Percentiles rank a stretch among this genome's conserved stretches.
Evolutionary conservation across 2,113 vertebrate genomes (phyloP).

Genomic region (Sorex araneus): DNA sequence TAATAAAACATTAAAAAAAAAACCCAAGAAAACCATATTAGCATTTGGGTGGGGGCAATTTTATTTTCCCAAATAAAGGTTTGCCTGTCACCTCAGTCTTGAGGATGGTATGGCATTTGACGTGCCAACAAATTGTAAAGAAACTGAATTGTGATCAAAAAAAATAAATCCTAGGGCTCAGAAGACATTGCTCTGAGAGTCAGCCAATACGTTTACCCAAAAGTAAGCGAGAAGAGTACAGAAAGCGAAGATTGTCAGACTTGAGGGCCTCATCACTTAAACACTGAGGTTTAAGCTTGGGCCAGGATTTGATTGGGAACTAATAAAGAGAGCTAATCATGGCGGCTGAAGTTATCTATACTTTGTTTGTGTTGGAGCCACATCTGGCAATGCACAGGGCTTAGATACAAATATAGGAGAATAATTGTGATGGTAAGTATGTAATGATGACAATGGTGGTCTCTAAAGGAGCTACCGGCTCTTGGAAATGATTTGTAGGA

Average conservation of each 20-base stretch:
- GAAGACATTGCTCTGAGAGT: no score
- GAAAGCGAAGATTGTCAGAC: neutral
- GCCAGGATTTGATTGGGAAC: neutral
- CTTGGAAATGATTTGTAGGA: no score
- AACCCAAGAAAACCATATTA: slow-evolving; percentile 23
- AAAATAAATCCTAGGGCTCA: no score
- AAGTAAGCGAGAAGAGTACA: neutral
- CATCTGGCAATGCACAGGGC: accelerated
- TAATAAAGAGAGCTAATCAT: neutral
- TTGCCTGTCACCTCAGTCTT: neutral
- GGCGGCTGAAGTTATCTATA: neutral
- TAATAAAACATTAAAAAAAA: no score
- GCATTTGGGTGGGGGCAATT: neutral
- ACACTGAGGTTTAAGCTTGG: neutral
- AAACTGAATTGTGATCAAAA: no score
- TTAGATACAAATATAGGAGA: no score
- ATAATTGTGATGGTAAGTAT: no score
- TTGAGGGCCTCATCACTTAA: neutral
- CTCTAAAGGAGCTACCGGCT: neutral
- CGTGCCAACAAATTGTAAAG: neutral
- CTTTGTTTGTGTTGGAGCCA: no score
- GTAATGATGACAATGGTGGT: no score
- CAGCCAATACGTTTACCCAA: neutral
- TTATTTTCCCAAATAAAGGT: neutral
- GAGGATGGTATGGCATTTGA: neutral